Percentiles rank a stretch among this genome's conserved stretches.
Evolutionary conservation across 2,797 vertebrate species (phyloP).

Genomic region (Carcharodon carcharias): DNA sequence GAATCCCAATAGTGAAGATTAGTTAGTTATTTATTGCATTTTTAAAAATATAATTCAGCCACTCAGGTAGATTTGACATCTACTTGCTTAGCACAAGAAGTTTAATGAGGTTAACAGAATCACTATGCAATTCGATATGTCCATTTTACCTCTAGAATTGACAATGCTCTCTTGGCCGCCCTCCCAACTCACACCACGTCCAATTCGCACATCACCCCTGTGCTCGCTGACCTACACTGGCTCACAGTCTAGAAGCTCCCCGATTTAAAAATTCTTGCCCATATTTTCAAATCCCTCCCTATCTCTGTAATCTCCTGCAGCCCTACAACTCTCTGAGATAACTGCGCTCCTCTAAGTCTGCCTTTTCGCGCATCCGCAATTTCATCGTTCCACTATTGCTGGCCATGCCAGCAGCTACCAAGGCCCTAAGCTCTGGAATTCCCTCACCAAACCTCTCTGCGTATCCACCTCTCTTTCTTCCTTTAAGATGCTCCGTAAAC

Average conservation of each 20-base stretch:
- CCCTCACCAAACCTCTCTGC: too few relatives aligned
- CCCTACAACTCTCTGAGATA: not conserved
- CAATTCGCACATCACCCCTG: not conserved
- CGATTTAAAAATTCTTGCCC: not conserved
- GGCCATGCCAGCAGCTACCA: too few relatives aligned
- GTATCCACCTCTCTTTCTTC: too few relatives aligned
- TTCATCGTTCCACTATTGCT: too few relatives aligned
- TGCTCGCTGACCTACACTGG: not conserved
- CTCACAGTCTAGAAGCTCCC: not conserved
- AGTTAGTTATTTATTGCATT: not conserved
- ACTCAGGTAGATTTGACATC: not conserved
- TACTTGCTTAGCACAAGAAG: not conserved
- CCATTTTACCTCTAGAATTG: not conserved
- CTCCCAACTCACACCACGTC: not conserved
- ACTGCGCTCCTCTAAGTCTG: not conserved
- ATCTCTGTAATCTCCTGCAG: not conserved
- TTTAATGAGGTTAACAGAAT: not conserved
- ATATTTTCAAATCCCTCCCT: not conserved
- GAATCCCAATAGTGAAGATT: not conserved
- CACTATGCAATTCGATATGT: not conserved
- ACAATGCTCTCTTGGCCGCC: not conserved
- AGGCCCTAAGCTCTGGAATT: not conserved
- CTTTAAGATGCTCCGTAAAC: too few relatives aligned
- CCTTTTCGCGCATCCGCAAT: too few relatives aligned
- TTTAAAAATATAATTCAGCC: too few relatives aligned